A percentile compares a stretch with the other conserved stretches of the same genome.
These are phyloP conservation scores for Brienomyrus brachyistius DNA, from an alignment of 2,113 vertebrate species.

Conservation along the genomic window DNA sequence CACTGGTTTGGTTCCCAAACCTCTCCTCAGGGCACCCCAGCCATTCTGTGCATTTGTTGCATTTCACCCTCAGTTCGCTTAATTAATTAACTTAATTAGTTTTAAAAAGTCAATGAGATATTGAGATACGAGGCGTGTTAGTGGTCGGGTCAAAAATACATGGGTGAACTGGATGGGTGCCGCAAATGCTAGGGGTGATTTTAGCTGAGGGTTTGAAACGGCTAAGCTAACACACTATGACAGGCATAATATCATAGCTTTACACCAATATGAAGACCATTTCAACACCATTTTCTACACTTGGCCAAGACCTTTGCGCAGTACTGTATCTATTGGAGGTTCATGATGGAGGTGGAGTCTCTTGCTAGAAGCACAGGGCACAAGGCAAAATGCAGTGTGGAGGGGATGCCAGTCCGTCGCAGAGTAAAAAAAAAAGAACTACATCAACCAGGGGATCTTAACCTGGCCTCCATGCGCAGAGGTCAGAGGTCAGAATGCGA, in stretches of 20 bases:
- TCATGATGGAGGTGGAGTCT: not conserved
- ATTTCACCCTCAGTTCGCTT: not conserved
- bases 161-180: not conserved
- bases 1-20: not conserved
- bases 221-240: not conserved
- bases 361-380: not conserved
- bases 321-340: not conserved
- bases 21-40: not conserved
- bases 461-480: not conserved
- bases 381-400: not conserved
- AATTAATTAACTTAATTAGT: not conserved
- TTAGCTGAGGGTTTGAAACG: not conserved
- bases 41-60: not conserved
- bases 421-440: not conserved
- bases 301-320: not conserved
- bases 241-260: not conserved
- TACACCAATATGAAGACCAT: not conserved
- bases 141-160: not conserved
- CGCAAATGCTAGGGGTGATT: not conserved
- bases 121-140: not conserved
- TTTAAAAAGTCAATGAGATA: not conserved
- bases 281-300: not conserved
- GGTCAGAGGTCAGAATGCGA: not conserved
- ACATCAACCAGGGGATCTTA: not conserved
- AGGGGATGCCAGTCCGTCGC: not conserved